Evolutionary conservation across 2,113 vertebrate genomes (phyloP), one percentile per base, ranked within the genome.

Genomic region (Siniperca knerii): DNA sequence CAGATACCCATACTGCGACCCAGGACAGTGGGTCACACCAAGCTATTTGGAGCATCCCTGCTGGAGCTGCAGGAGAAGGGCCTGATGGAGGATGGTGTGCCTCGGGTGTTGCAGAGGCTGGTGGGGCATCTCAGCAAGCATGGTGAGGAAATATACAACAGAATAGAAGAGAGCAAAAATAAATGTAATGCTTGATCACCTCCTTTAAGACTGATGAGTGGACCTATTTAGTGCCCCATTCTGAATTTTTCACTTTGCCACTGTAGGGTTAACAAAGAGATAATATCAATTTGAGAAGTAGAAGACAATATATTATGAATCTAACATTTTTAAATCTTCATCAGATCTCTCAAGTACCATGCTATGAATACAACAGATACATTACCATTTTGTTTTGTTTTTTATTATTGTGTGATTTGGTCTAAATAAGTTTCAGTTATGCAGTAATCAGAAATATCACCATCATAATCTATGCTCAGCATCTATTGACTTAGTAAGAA

Each of bases 71-170:
- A 89, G 57, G 93, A 96, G 73, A 95, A 93, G 81, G 97, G 97
- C 16, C 89, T 96, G 75, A 86, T 96, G 92, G 93, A 94, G 81
- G 95, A 96, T 0, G 97, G 97, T 11, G 95, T 98, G 58, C 97
- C 97, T 0, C 64, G 90, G n/a, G 89, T 97, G 84, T 92, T 98
- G 74, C 89, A 93, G 84, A 96, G 90, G 89, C 94, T 98, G 94
- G 97, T 97, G 2, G 96, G 97, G 87, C 96, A 97, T 87, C 94
- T 98, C 25, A 76, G 89, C 54, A 87, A 94, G 68, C 92, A 97
- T 13, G 97, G 97, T 98, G 92, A 96, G 95, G 29, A 50, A n/a
- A 77, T 70, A 75, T 16, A 40, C 3, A 35, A 35, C 8, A 62
- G 5, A 54, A 33, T 1, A 46, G 11, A 75, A 42, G 2, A 35